A percentile compares a stretch with the other conserved stretches of the same genome.
phyloP scores from a whole-genome alignment of 1,140 invertebrate species.

The Bombyx mandarina region DNA sequence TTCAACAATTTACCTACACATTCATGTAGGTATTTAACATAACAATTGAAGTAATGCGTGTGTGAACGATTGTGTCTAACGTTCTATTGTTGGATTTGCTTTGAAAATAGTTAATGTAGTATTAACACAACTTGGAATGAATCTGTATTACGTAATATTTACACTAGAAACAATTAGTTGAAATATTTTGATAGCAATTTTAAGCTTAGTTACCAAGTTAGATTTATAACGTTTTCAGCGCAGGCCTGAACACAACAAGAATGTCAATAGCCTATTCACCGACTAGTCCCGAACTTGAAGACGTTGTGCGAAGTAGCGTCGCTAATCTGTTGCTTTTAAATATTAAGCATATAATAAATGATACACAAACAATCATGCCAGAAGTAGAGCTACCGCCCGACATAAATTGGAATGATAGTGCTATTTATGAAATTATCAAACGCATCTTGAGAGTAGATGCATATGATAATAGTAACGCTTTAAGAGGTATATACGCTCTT shows the following conservation, averaged over 20 bases:
- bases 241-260: conserved; percentile 33
- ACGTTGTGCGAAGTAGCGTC: conserved; percentile 35
- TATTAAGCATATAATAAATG: conserved; percentile 25
- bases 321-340: conserved; percentile 37
- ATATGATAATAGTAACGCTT: conserved; percentile 36
- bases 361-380: neutral
- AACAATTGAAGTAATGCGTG: too few relatives aligned
- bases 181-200: too few relatives aligned
- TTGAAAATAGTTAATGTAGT: too few relatives aligned
- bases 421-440: conserved; percentile 32
- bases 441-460: conserved; percentile 26
- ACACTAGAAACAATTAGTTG: too few relatives aligned
- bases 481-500: conserved; percentile 37
- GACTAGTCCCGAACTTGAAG: conserved; percentile 38
- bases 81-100: too few relatives aligned
- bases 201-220: too few relatives aligned
- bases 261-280: conserved; percentile 56
- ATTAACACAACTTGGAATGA: too few relatives aligned
- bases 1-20: neutral
- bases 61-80: too few relatives aligned
- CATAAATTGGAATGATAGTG: conserved; percentile 23
- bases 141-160: too few relatives aligned
- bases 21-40: too few relatives aligned
- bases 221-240: conserved; percentile 29
- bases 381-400: conserved; percentile 23